Conservation (phyloP, 2,797 vertebrate species). For the Crenuchus spilurus region DNA sequence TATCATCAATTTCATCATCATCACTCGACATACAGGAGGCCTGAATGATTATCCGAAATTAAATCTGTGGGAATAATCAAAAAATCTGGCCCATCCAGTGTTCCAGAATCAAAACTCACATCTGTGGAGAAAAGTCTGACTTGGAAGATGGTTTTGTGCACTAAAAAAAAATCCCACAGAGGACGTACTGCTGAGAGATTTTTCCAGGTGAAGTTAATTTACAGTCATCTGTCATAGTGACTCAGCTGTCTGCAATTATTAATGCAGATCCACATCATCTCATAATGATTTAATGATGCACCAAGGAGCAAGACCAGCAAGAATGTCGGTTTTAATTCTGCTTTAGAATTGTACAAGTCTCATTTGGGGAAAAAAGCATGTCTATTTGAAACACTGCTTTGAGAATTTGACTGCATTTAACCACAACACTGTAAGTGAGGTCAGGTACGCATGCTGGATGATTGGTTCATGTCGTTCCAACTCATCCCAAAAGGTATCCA, state of each 20-base stretch:
- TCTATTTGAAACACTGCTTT: too few species aligned
- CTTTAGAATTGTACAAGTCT: too few species aligned
- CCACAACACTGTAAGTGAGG: not conserved
- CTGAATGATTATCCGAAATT: not conserved
- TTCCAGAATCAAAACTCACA: conserved; percentile 9
- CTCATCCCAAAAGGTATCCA: not conserved
- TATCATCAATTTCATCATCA: conserved; percentile 4
- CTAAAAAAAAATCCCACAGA: conserved; percentile 26
- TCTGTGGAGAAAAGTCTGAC: conserved; percentile 1
- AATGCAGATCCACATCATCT: not conserved
- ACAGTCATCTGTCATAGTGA: conserved; percentile 26
- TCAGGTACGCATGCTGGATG: not conserved
- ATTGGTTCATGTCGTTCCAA: not conserved
- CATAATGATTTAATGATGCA: conserved; percentile 16
- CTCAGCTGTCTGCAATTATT: not conserved
- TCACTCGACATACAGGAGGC: not conserved
- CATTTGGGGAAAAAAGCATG: too few species aligned
- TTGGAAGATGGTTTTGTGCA: not conserved
- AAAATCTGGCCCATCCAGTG: not conserved
- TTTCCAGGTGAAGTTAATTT: conserved; percentile 28
- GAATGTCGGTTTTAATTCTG: not conserved
- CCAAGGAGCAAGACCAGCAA: not conserved
- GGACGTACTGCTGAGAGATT: not conserved
- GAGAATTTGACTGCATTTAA: too few species aligned
- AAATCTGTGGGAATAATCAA: conserved; percentile 6